Evolutionary conservation across 2,888 invertebrate species (phyloP), one percentile per base, ranked within the genome.

Genomic region (Capitulum mitella): DNA sequence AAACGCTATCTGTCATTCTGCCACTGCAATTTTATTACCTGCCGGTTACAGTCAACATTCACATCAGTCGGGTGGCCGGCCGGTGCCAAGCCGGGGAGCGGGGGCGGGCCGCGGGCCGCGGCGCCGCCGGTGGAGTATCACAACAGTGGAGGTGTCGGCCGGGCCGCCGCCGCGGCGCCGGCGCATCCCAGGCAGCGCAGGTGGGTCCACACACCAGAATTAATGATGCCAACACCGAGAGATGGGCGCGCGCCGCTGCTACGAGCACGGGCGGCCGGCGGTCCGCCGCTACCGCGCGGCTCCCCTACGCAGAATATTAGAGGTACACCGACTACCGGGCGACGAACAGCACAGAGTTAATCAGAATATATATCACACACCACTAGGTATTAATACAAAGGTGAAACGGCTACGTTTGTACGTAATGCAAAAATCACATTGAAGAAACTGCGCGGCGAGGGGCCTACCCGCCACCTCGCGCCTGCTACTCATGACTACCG

Each of bases 381-480:
- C 70, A 26, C 70, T 70, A 70, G 70, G 70, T 70, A 70, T 70
- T 70, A 70, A 70, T 70, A 70, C 70, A 70, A 70, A 70, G 70
- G 40, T 70, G 70, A 70, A 70, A 70, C 70, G 40, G 70, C 70
- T 70, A 70, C 70, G 70, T 70, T 70, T 70, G 70, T 70, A 70
- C 70, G 70, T 70, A 70, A 70, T 70, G 70, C 70, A 70, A 70
- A 70, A 70, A 70, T 70, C 70, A 70, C 70, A 70, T 70, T 70
- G 70, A 70, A 70, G 70, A 70, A n/a, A 70, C 70, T 37, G 70
- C 37, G 26, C 70, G 40, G 64, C 64, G 64, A 19, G 19, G 34
- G 16, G 3, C 61, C 32, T 26, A 16, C n/a, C 61, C 12, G 61
- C 12, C 61, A n/a, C n/a, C n/a, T n/a, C 61, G 61, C 61, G 61